These are phyloP conservation scores for Papilio helenus DNA, from an alignment of 1,140 invertebrate genomes.

Conservation along the genomic window DNA sequence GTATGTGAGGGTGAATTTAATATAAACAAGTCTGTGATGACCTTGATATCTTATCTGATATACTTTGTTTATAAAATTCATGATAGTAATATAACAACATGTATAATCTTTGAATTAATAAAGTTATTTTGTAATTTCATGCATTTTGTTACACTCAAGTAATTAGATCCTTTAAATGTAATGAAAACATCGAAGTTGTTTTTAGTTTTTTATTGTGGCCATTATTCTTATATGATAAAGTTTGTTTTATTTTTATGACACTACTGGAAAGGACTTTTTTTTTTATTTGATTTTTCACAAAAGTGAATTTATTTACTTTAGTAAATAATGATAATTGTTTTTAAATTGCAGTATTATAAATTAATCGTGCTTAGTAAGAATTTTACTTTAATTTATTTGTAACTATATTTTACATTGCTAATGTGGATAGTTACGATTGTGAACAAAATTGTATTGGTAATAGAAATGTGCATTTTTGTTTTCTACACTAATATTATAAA, in stretches of 20 bases:
- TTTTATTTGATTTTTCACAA: background rate
- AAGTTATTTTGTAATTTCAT: constrained; percentile 14
- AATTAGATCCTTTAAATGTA: background rate
- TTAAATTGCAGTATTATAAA: background rate
- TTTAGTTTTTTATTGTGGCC: background rate
- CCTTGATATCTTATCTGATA: constrained; percentile 30
- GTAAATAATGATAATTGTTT: background rate
- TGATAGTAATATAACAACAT: constrained; percentile 33
- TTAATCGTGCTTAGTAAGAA: background rate
- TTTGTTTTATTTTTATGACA: background rate
- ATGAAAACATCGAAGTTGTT: background rate
- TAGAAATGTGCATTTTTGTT: background rate
- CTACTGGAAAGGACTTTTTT: background rate
- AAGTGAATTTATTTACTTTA: background rate
- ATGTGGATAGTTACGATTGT: background rate
- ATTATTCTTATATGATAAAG: background rate
- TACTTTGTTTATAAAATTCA: constrained; percentile 35
- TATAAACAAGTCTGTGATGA: constrained; percentile 25
- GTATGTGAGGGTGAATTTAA: constrained; percentile 26
- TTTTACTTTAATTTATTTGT: background rate
- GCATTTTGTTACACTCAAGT: constrained; percentile 11
- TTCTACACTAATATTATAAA: too few species aligned
- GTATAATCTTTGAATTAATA: constrained; percentile 30
- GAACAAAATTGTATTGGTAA: background rate
- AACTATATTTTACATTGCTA: background rate